These are phyloP conservation scores for Poecilus cupreus DNA, from an alignment of 2,888 invertebrate genomes.

Conservation along the genomic window DNA sequence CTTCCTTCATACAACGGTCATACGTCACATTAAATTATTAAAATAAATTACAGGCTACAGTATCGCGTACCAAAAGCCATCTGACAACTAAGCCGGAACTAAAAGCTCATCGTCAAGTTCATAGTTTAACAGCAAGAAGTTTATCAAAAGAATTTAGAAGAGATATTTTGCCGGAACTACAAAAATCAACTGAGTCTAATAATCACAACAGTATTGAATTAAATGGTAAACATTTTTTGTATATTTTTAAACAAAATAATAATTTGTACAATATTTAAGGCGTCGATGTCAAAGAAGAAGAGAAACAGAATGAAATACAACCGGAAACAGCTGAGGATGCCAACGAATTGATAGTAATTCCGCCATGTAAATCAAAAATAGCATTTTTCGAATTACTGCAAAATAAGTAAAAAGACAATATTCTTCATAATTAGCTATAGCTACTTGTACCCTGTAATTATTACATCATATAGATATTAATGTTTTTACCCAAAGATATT, in stretches of 20 bases:
- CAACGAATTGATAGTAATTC: conserved; percentile 43
- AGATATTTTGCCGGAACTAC: conserved; percentile 69
- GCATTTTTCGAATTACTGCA: conserved; percentile 51
- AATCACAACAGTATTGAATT: conserved; percentile 10
- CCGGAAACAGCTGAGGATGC: conserved; percentile 1
- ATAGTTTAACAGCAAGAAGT: conserved; percentile 88
- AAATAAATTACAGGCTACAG: not conserved
- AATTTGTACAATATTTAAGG: not conserved
- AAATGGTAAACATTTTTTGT: not conserved
- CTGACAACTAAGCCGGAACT: conserved; percentile 52
- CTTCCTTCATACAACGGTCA: no score
- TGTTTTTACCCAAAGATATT: conserved; percentile 63
- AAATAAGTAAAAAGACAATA: conserved; percentile 15
- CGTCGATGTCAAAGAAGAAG: conserved; percentile 2
- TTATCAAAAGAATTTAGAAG: conserved; percentile 85
- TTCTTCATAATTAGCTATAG: conserved; percentile 1
- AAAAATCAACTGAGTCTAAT: conserved; percentile 70
- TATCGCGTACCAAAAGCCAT: conserved; percentile 48
- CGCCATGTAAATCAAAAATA: conserved; percentile 53
- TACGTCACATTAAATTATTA: no score
- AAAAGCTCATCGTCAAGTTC: conserved; percentile 70
- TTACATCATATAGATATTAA: conserved; percentile 27
- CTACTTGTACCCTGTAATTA: conserved; percentile 21
- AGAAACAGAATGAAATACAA: not conserved
- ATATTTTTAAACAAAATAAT: not conserved